Percentiles rank a stretch among this genome's conserved stretches.
These are phyloP conservation scores for Glyptemys insculpta DNA, from an alignment of 2,797 vertebrate species.

Conservation along the genomic window DNA sequence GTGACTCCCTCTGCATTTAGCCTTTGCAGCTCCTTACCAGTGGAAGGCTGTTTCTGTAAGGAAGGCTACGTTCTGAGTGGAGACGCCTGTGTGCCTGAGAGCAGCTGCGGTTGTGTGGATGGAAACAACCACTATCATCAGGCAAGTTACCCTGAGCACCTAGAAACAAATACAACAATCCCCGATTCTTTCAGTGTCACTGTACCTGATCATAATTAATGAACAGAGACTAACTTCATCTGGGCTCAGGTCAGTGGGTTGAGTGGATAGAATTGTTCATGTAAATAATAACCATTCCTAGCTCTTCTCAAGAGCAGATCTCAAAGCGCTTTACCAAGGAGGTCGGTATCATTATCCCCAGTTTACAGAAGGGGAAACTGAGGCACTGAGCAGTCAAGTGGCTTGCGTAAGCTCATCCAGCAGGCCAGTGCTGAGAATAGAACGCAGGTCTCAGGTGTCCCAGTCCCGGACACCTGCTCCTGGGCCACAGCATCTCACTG, in stretches of 20 bases:
- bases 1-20: conserved; percentile 70
- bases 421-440: neutral
- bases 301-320: neutral
- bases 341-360: neutral
- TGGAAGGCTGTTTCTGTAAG: conserved; percentile 91
- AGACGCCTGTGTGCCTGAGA: conserved; percentile 86
- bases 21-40: conserved; percentile 82
- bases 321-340: neutral
- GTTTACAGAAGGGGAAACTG: neutral
- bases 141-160: conserved; percentile 72
- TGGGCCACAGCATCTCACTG: neutral
- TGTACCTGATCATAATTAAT: no score
- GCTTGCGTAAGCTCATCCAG: neutral
- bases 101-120: conserved; percentile 88
- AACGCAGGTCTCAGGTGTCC: neutral
- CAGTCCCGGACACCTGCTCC: neutral
- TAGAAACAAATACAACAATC: no score
- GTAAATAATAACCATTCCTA: neutral
- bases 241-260: neutral
- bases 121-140: conserved; percentile 82
- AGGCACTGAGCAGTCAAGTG: neutral
- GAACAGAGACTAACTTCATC: neutral
- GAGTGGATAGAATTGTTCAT: no score
- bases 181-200: neutral
- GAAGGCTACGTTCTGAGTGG: conserved; percentile 87